Evolutionary conservation across 1,140 invertebrate species (phyloP).

Genomic region (Panonychus citri): DNA sequence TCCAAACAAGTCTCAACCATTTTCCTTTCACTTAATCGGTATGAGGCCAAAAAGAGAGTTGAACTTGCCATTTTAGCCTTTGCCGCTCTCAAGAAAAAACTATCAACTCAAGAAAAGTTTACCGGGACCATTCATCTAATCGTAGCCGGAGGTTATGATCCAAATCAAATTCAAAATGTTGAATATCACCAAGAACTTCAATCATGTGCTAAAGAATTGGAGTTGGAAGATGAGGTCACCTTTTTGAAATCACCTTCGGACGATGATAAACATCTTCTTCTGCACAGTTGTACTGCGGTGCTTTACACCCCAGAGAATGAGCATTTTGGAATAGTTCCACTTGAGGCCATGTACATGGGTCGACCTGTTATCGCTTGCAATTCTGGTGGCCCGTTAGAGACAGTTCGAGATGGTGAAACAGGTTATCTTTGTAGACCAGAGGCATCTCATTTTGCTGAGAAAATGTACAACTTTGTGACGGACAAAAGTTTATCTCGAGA

Average conservation of each 20-base stretch:
- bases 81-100: slow-evolving; percentile 24
- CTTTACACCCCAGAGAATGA: slow-evolving; percentile 90
- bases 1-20: slow-evolving; percentile 23
- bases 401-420: slow-evolving; percentile 59
- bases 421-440: slow-evolving; percentile 58
- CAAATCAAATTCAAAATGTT: slow-evolving; percentile 63
- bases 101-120: not conserved
- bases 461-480: slow-evolving; percentile 44
- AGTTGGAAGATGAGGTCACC: slow-evolving; percentile 46
- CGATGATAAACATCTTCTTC: slow-evolving; percentile 49
- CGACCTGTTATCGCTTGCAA: slow-evolving; percentile 86
- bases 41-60: slow-evolving; percentile 89
- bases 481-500: slow-evolving; percentile 27
- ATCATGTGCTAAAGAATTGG: slow-evolving; percentile 34
- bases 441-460: slow-evolving; percentile 43
- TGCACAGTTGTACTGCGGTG: slow-evolving; percentile 47
- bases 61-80: slow-evolving; percentile 56
- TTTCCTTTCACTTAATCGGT: slow-evolving; percentile 87
- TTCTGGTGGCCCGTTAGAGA: slow-evolving; percentile 85
- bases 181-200: slow-evolving; percentile 58
- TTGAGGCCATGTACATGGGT: slow-evolving; percentile 87
- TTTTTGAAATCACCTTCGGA: slow-evolving; percentile 72
- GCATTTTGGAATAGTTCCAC: slow-evolving; percentile 97
- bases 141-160: slow-evolving; percentile 93
- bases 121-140: slow-evolving; percentile 46